phyloP scores from a whole-genome alignment of 2,797 vertebrate genomes.

The Ispidina picta region DNA sequence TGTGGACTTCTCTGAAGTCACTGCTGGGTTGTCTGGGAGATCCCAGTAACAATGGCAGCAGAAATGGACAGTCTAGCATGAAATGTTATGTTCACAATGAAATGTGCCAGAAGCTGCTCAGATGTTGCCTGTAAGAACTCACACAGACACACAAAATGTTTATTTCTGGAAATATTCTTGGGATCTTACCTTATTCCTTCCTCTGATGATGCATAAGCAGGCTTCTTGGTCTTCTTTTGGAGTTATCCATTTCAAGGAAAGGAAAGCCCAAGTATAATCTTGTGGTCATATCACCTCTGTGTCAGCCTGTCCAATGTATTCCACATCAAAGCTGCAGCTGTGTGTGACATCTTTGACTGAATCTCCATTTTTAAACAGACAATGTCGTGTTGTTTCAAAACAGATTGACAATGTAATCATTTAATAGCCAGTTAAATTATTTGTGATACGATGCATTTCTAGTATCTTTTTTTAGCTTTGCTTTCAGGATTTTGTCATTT shows the following conservation, averaged over 20 bases:
- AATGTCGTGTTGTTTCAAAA: not conserved
- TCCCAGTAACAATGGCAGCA: not conserved
- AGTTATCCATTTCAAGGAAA: not conserved
- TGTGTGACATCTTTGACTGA: not conserved
- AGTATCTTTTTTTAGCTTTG: not conserved
- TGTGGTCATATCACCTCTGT: not conserved
- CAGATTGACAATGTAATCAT: not conserved
- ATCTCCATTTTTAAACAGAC: not conserved
- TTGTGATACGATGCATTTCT: not conserved
- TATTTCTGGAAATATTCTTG: not conserved
- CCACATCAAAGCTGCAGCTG: not conserved
- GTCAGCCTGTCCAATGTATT: not conserved
- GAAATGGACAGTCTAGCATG: not conserved
- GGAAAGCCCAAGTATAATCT: not conserved
- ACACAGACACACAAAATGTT: not conserved
- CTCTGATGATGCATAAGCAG: not conserved
- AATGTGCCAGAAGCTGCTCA: conserved; percentile 9
- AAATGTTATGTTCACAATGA: fast-evolving
- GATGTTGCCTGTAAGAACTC: not conserved
- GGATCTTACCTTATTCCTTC: not conserved
- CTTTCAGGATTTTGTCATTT: not conserved
- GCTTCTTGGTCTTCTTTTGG: not conserved
- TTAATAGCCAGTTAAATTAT: not conserved
- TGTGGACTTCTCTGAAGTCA: conserved; percentile 1
- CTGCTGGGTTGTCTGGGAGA: not conserved